A percentile compares a stretch with the other conserved stretches of the same genome.
Conservation (phyloP, 2,113 vertebrate genomes). For the Promerops cafer region DNA sequence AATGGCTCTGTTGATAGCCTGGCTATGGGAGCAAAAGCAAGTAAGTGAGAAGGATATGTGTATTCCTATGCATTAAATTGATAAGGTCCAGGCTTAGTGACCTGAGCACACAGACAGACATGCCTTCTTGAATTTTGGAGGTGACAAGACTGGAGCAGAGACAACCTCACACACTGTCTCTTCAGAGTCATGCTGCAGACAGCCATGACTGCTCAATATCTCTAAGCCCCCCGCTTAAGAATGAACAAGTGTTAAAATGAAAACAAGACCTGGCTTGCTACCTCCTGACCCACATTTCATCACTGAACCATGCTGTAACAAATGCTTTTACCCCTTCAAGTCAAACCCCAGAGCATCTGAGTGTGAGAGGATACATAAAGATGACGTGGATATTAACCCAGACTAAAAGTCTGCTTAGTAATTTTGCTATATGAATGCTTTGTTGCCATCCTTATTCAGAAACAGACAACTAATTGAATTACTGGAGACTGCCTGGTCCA, state of each 20-base stretch:
- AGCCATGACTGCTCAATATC: background rate
- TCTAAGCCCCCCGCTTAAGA: background rate
- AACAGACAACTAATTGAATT: background rate
- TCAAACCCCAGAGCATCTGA: background rate
- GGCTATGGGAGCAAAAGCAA: background rate
- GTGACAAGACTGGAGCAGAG: background rate
- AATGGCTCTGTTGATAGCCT: background rate
- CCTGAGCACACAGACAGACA: background rate
- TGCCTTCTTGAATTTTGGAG: background rate
- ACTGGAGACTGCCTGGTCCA: background rate
- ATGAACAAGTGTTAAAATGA: background rate
- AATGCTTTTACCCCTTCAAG: background rate
- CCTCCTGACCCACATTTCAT: background rate
- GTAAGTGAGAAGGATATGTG: background rate
- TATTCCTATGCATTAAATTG: background rate
- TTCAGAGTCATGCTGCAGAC: background rate
- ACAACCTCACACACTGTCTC: background rate
- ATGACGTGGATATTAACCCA: accelerated
- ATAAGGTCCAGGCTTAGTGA: background rate
- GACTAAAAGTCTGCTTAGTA: background rate
- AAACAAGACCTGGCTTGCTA: background rate
- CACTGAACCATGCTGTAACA: background rate
- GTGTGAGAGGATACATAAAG: background rate
- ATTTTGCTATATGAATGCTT: background rate
- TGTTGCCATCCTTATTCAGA: background rate